These are phyloP conservation scores for Urocynchramus pylzowi DNA, from an alignment of 2,113 vertebrate species.

Conservation along the genomic window DNA sequence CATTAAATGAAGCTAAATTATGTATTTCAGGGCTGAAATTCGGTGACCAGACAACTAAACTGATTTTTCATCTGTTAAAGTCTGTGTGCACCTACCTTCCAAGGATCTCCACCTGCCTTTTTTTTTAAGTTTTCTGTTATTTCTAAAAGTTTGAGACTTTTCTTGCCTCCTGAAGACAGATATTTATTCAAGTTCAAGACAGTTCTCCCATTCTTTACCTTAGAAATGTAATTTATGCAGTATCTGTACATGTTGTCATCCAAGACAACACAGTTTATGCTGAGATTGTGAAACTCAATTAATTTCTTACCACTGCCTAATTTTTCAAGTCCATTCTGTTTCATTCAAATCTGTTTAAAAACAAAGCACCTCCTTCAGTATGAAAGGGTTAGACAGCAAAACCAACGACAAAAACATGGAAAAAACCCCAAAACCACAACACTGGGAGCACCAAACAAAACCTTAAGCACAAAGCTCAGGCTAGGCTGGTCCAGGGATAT, in stretches of 20 bases:
- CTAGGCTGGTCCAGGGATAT: fast-evolving
- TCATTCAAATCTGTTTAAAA: not conserved
- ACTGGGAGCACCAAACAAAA: not conserved
- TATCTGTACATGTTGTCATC: no score
- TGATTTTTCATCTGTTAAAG: not conserved
- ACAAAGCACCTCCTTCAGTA: not conserved
- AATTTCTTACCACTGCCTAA: not conserved
- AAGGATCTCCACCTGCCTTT: not conserved
- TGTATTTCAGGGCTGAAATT: not conserved
- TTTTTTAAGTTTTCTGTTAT: not conserved
- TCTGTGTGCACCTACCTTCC: not conserved
- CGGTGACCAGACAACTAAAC: not conserved
- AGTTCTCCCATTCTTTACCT: not conserved
- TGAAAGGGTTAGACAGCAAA: not conserved
- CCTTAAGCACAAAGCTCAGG: not conserved
- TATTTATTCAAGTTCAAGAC: not conserved
- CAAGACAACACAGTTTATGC: not conserved
- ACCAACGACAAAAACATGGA: fast-evolving
- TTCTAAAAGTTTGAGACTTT: not conserved
- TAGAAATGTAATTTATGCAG: not conserved
- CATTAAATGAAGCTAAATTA: not conserved
- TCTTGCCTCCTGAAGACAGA: not conserved
- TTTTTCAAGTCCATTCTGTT: not conserved
- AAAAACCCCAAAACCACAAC: not conserved
- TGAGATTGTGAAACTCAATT: not conserved